Base-by-base conservation (phyloP, 1,140 invertebrate genomes). In the Cydia splendana region DNA sequence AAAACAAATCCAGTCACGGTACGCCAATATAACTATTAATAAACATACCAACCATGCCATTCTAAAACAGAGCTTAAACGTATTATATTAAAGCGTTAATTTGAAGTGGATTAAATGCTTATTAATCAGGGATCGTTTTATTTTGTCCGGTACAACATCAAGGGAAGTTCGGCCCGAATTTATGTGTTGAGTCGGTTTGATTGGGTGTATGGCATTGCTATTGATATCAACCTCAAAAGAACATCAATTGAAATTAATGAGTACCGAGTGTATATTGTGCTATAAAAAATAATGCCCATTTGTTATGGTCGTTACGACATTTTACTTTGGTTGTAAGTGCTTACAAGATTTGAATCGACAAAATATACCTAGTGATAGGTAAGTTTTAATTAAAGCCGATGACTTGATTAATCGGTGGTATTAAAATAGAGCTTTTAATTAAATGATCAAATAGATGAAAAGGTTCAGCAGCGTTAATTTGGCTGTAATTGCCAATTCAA, bases 101-200 rank as follows among this genome's bases (percentile, higher is more conserved):
- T 71, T 5, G 20, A 3, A 62, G 67, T 42, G 38, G 67, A 18
- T 18, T 42, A 71, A 18, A 18, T 45, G n/a, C 67, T 38, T 71
- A 71, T 71, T 71, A 71, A 71, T 71, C 67, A 38, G 67, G 30
- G 67, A 71, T 71, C 34, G 67, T n/a, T 42, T 71, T 71, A 69
- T 69, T 69, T 69, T 38, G 65, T 34, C 28, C 65, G 65, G 3
- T 57, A n/a, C 9, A 71, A 71, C 38, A 38, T 71, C 67, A 71
- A 71, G 34, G n/a, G 67, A 38, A 69, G 30, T 69, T n/a, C 12
- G 30, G 24, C 38, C n/a, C 34, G 67, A 71, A 38, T 71, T 71
- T 71, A 20, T 45, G 2, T 71, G 9, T 18, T 4, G 10, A 28
- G 65, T 15, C 24, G 38, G 67, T 71, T n/a, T 71, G 34, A 71